Conservation (phyloP, 2,888 invertebrate species). For the Brassicogethes aeneus region DNA sequence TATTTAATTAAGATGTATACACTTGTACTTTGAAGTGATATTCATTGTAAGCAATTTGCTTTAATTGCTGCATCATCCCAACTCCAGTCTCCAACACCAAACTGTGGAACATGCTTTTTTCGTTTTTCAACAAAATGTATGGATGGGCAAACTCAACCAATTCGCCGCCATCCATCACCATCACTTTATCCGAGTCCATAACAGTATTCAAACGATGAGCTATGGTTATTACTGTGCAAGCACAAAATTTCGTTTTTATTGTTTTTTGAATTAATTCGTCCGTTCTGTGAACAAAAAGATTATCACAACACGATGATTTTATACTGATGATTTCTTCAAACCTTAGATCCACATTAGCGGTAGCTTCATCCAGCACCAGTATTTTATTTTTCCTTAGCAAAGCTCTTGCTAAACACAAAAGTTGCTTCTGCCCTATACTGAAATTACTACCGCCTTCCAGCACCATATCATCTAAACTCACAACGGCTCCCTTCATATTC, state of each 20-base stretch:
- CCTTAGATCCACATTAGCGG: constrained; percentile 85
- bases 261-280: constrained; percentile 67
- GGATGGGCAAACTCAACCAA: constrained; percentile 47
- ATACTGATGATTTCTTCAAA: constrained; percentile 34
- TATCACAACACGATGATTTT: constrained; percentile 2
- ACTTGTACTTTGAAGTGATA: neutral
- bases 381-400: constrained; percentile 66
- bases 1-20: neutral
- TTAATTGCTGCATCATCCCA: constrained; percentile 16
- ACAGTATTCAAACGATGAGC: constrained; percentile 52
- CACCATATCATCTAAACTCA: constrained; percentile 56
- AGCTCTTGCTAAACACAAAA: constrained; percentile 81
- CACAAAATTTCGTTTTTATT: constrained; percentile 61
- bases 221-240: constrained; percentile 73
- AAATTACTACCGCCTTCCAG: constrained; percentile 70
- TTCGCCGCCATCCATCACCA: constrained; percentile 48
- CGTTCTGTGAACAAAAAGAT: constrained; percentile 41
- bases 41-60: constrained; percentile 10
- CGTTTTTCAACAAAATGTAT: constrained; percentile 32
- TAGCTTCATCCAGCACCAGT: constrained; percentile 55
- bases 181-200: constrained; percentile 61
- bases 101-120: constrained; percentile 27
- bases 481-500: constrained; percentile 51
- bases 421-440: constrained; percentile 81
- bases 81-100: constrained; percentile 36